Percentiles rank a stretch among this genome's conserved stretches.
phyloP scores from a whole-genome alignment of 2,888 invertebrate species.

The Trichopria drosophilae region DNA sequence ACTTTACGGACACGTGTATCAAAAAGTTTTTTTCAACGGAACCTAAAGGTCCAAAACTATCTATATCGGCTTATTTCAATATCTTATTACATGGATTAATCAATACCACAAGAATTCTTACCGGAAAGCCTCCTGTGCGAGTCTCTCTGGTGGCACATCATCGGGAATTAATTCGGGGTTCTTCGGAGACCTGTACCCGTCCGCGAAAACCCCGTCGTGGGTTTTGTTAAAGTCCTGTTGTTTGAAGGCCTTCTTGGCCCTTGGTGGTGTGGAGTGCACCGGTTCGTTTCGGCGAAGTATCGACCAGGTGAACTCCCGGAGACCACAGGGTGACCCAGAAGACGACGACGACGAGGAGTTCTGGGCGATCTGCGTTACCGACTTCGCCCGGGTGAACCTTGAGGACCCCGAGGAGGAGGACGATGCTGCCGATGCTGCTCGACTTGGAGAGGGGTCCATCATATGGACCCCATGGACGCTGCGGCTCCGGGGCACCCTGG shows the following conservation, averaged over 20 bases:
- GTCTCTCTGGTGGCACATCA: slow-evolving; percentile 65
- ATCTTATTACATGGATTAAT: too few species aligned
- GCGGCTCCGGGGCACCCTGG: slow-evolving; percentile 60
- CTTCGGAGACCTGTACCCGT: slow-evolving; percentile 55
- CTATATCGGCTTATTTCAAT: not conserved
- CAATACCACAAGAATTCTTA: too few species aligned
- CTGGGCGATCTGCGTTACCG: slow-evolving; percentile 58
- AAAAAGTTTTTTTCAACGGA: too few species aligned
- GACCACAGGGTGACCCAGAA: too few species aligned
- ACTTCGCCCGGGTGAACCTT: slow-evolving; percentile 57
- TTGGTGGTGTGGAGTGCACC: slow-evolving; percentile 41
- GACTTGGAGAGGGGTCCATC: slow-evolving; percentile 42
- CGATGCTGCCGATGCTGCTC: slow-evolving; percentile 21
- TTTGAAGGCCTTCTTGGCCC: slow-evolving; percentile 35
- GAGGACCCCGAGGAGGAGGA: slow-evolving; percentile 37
- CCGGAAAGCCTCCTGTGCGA: slow-evolving; percentile 69
- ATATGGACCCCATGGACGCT: slow-evolving; percentile 61
- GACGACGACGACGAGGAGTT: too few species aligned
- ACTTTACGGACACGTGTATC: too few species aligned
- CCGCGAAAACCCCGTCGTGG: slow-evolving; percentile 38
- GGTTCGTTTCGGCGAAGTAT: slow-evolving; percentile 51
- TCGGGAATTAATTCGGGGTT: slow-evolving; percentile 56
- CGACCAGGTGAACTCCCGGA: slow-evolving; percentile 67
- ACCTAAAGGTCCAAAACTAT: too few species aligned
- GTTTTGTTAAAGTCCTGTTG: slow-evolving; percentile 42